Percentiles rank a stretch among this genome's conserved stretches.
Conservation (phyloP, 2,888 invertebrate species). For the Gerosis bhagava region DNA sequence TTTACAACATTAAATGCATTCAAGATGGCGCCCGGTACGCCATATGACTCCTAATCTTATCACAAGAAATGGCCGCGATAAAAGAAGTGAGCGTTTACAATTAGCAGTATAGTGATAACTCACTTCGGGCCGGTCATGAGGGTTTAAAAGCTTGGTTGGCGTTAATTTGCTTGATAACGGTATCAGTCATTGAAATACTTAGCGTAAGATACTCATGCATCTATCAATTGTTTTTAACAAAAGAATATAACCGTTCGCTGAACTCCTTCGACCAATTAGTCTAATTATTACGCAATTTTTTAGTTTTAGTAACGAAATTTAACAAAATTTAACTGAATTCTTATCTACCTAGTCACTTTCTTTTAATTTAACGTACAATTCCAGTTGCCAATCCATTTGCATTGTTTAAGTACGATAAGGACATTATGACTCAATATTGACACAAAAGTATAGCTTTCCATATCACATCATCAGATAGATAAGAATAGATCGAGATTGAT, state of each 20-base stretch:
- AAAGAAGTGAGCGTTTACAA: conserved; percentile 66
- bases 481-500: too few relatives aligned
- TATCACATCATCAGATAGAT: too few relatives aligned
- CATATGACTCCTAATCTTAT: conserved; percentile 78
- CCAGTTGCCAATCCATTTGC: too few relatives aligned
- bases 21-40: conserved; percentile 50
- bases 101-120: conserved; percentile 65
- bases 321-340: too few relatives aligned
- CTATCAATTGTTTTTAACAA: conserved; percentile 1
- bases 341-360: too few relatives aligned
- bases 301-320: too few relatives aligned
- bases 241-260: conserved; percentile 2
- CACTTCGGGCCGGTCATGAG: conserved; percentile 52
- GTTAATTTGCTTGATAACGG: conserved; percentile 47
- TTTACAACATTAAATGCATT: conserved; percentile 38
- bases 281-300: too few relatives aligned
- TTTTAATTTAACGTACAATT: too few relatives aligned
- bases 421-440: too few relatives aligned
- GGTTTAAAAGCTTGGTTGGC: conserved; percentile 43
- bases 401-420: too few relatives aligned
- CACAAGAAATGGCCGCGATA: conserved; percentile 67
- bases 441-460: too few relatives aligned
- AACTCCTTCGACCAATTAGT: too few relatives aligned
- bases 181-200: conserved; percentile 40
- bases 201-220: conserved; percentile 20